Conservation (phyloP, 2,888 invertebrate genomes). For the Protonemura montana region DNA sequence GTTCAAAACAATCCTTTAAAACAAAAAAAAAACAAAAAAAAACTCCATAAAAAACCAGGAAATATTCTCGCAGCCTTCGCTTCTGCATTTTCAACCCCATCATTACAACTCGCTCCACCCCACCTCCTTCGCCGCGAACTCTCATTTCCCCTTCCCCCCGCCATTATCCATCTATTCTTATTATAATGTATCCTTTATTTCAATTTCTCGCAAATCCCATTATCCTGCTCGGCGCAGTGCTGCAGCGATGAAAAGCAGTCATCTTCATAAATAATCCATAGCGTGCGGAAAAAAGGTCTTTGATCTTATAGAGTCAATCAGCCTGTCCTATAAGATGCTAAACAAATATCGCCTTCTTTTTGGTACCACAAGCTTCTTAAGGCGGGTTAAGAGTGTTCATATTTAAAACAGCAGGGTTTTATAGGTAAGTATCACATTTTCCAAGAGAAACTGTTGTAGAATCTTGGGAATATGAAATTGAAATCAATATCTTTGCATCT, state of each 20-base stretch:
- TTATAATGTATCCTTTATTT: slow-evolving; percentile 41
- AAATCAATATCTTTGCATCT: too few relatives aligned
- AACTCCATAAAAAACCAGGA: background rate
- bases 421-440: background rate
- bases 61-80: background rate
- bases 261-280: slow-evolving; percentile 12
- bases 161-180: slow-evolving; percentile 40
- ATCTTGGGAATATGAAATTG: too few relatives aligned
- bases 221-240: background rate
- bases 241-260: background rate
- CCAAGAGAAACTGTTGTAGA: too few relatives aligned
- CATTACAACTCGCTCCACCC: slow-evolving; percentile 21
- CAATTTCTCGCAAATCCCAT: slow-evolving; percentile 38
- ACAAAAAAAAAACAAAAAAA: background rate
- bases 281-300: background rate
- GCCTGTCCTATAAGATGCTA: background rate
- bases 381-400: background rate
- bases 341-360: background rate
- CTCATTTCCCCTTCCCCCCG: slow-evolving; percentile 23
- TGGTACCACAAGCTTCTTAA: background rate
- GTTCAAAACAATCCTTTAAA: background rate
- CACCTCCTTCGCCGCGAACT: background rate
- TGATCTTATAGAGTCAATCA: background rate
- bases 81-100: background rate
- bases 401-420: background rate